Conservation (phyloP, 1,140 invertebrate species). For the Drosophila busckii region DNA sequence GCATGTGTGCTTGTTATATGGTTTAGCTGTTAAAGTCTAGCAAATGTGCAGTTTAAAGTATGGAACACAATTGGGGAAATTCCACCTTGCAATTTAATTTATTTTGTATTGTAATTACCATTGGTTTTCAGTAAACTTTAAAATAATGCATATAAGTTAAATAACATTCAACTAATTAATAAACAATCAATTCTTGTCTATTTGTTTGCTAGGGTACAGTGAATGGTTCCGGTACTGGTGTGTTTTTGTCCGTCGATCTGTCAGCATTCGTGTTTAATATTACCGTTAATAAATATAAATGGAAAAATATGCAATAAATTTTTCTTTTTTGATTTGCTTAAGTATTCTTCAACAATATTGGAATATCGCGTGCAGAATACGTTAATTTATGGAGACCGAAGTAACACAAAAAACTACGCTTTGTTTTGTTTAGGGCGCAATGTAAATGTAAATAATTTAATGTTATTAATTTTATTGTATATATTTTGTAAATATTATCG, state of each 20-base stretch:
- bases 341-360: constrained; percentile 75
- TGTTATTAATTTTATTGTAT: too few relatives aligned
- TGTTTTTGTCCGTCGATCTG: constrained; percentile 17
- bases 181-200: constrained; percentile 74
- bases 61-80: constrained; percentile 24
- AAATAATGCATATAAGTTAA: constrained; percentile 77
- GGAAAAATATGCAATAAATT: constrained; percentile 75
- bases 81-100: constrained; percentile 74
- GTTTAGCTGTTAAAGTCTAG: constrained; percentile 39
- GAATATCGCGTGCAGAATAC: constrained; percentile 76
- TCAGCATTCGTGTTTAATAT: constrained; percentile 47
- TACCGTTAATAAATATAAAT: constrained; percentile 72
- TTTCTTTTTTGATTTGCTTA: constrained; percentile 52
- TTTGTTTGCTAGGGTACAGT: constrained; percentile 25
- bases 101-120: constrained; percentile 75
- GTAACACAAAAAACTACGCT: too few relatives aligned
- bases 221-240: background rate
- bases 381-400: too few relatives aligned
- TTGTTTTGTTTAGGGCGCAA: too few relatives aligned
- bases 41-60: constrained; percentile 40
- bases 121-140: constrained; percentile 76
- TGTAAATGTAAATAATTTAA: too few relatives aligned
- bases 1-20: constrained; percentile 4
- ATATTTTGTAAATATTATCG: too few relatives aligned
- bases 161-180: constrained; percentile 77